Evolutionary conservation across 2,888 invertebrate species (phyloP).

Genomic region (Thera britannica): DNA sequence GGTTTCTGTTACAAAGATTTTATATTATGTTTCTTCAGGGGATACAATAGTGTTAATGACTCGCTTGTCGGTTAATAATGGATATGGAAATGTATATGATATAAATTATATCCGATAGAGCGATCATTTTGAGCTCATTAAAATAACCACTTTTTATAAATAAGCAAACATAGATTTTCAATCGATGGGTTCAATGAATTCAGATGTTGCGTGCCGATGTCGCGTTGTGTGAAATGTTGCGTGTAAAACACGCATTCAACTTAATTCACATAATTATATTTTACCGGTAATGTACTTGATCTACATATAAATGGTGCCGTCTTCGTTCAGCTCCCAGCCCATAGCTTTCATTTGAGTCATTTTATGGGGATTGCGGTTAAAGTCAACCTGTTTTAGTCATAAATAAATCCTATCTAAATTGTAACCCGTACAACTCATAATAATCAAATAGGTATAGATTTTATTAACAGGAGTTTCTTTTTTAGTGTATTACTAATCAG

Average conservation of each 20-base stretch:
- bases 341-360: not conserved
- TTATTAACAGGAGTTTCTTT: no score
- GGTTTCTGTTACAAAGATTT: slow-evolving; percentile 1
- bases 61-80: no score
- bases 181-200: slow-evolving; percentile 23
- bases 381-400: not conserved
- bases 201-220: slow-evolving; percentile 23
- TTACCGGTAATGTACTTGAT: slow-evolving; percentile 21
- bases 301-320: slow-evolving; percentile 19
- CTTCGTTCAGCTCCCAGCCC: slow-evolving; percentile 7
- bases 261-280: slow-evolving; percentile 29
- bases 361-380: not conserved
- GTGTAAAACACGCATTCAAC: slow-evolving; percentile 29
- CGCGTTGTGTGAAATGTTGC: slow-evolving; percentile 31
- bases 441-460: no score
- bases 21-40: not conserved
- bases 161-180: not conserved
- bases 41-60: no score
- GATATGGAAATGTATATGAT: no score
- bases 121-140: no score
- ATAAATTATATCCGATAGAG: no score
- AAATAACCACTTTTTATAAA: not conserved
- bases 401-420: not conserved
- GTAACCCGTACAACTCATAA: not conserved
- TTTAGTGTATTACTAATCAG: no score